Evolutionary conservation across 2,113 vertebrate genomes (phyloP).

Genomic region (Mobula hypostoma): DNA sequence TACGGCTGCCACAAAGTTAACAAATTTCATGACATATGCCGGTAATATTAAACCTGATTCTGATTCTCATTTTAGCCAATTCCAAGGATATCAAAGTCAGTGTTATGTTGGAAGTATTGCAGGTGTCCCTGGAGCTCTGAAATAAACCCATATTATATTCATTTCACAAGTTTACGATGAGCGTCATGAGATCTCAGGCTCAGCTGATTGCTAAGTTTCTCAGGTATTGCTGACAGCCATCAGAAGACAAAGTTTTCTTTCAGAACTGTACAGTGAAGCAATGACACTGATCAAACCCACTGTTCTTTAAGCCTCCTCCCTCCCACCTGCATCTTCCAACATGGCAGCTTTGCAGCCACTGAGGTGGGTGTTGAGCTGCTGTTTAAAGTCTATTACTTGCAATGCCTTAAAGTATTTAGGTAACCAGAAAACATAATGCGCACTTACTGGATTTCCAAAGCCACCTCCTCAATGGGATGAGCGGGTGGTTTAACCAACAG

Average conservation of each 20-base stretch:
- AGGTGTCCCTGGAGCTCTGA: background rate
- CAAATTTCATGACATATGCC: too few species aligned
- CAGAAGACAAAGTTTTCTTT: too few species aligned
- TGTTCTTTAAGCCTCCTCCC: too few species aligned
- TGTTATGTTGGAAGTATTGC: background rate
- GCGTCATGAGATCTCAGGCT: background rate
- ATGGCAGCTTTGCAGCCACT: background rate
- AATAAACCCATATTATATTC: background rate
- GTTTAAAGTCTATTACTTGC: background rate
- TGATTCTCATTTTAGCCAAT: background rate
- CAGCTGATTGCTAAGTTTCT: too few species aligned
- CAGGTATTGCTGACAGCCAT: too few species aligned
- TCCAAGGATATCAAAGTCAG: background rate
- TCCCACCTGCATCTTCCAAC: too few species aligned
- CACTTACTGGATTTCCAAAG: background rate
- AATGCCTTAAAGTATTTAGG: background rate
- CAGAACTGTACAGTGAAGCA: too few species aligned
- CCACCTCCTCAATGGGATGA: background rate
- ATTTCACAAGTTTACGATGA: background rate
- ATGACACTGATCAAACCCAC: too few species aligned
- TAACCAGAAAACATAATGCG: background rate
- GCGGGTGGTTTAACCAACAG: background rate
- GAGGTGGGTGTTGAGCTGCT: background rate
- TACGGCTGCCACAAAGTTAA: too few species aligned
- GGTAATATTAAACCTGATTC: too few species aligned